These are phyloP conservation scores for Sprattus sprattus DNA, from an alignment of 2,113 vertebrate species.

Conservation along the genomic window DNA sequence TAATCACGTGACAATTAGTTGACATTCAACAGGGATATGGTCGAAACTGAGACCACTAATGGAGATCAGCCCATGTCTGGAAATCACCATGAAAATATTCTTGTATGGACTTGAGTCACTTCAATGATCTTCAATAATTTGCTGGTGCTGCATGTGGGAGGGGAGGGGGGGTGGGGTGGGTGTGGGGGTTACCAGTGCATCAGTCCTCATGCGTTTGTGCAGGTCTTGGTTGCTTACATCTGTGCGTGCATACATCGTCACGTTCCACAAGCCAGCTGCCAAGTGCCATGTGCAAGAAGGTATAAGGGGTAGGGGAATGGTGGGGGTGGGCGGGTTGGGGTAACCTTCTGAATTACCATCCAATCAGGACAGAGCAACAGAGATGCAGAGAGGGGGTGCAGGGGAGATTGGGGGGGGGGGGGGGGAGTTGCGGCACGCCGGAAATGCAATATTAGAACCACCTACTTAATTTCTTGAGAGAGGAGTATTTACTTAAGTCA, in stretches of 20 bases:
- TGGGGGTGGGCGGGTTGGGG: not conserved
- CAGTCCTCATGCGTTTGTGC: not conserved
- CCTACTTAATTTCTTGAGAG: conserved; percentile 84
- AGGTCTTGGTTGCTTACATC: not conserved
- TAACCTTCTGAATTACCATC: not conserved
- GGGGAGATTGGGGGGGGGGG: not conserved
- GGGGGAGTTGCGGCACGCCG: not conserved
- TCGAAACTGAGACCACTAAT: not conserved
- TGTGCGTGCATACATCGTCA: conserved; percentile 3
- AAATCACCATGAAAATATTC: not conserved
- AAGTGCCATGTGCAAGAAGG: not conserved
- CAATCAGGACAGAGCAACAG: not conserved
- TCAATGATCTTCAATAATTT: not conserved
- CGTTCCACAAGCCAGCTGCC: conserved; percentile 4
- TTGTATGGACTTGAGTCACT: not conserved
- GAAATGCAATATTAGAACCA: conserved; percentile 50
- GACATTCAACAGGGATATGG: not conserved
- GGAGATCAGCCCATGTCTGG: not conserved
- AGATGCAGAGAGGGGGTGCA: not conserved
- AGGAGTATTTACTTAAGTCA: conserved; percentile 89
- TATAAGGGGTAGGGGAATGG: conserved; percentile 27
- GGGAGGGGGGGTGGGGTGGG: not conserved
- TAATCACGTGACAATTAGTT: not conserved
- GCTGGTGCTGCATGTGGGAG: not conserved
- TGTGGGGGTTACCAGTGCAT: not conserved